These are phyloP conservation scores for Poeciliopsis gracilis DNA, from an alignment of 2,797 vertebrate genomes.

Conservation along the genomic window DNA sequence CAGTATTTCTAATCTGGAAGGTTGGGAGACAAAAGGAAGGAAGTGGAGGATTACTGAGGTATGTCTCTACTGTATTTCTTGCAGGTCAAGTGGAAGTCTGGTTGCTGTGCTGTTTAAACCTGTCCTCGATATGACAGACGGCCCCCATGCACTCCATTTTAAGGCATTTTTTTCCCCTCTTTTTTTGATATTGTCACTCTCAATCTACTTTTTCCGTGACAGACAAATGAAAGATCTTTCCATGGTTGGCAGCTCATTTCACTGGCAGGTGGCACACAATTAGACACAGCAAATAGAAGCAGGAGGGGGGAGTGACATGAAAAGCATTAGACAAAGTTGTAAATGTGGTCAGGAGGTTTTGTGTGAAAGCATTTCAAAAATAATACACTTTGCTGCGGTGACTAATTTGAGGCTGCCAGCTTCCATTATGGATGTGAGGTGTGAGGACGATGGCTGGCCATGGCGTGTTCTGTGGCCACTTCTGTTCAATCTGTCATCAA, in stretches of 20 bases:
- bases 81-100: slow-evolving; percentile 76
- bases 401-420: slow-evolving; percentile 98
- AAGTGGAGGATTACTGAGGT: slow-evolving; percentile 62
- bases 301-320: slow-evolving; percentile 87
- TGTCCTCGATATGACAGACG: slow-evolving; percentile 82
- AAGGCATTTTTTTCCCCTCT: slow-evolving; percentile 47
- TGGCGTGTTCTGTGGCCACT: slow-evolving; percentile 83
- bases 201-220: slow-evolving; percentile 90
- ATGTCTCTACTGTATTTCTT: slow-evolving; percentile 79
- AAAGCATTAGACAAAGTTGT: slow-evolving; percentile 95
- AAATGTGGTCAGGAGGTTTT: slow-evolving; percentile 88
- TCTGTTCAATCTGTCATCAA: slow-evolving; percentile 99
- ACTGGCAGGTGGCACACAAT: slow-evolving; percentile 99
- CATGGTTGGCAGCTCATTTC: slow-evolving; percentile 92
- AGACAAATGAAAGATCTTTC: slow-evolving; percentile 93
- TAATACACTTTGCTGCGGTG: slow-evolving; percentile 95
- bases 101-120: slow-evolving; percentile 84
- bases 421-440: slow-evolving; percentile 93
- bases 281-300: slow-evolving; percentile 98
- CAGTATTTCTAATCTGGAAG: slow-evolving; percentile 20
- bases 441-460: slow-evolving; percentile 91
- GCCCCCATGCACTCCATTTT: slow-evolving; percentile 40
- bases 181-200: slow-evolving; percentile 98
- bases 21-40: slow-evolving; percentile 19
- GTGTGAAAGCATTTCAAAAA: slow-evolving; percentile 99